Evolutionary conservation across 2,888 invertebrate genomes (phyloP), one percentile per base, ranked within the genome.

Genomic region (Smittia aterrima): DNA sequence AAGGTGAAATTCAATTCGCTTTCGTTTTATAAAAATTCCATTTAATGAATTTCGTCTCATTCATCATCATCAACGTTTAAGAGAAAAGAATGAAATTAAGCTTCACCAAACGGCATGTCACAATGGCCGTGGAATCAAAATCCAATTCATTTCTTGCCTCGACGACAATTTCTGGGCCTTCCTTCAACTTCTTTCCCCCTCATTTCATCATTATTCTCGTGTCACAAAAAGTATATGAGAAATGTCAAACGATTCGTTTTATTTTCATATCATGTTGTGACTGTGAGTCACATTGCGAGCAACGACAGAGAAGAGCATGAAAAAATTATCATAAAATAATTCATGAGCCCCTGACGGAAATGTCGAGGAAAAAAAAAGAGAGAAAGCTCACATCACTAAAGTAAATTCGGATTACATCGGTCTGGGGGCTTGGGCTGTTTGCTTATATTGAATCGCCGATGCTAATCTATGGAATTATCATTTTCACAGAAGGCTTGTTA

Each of bases 321-420:
- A 40, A 38, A 66, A 68, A 68, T 47, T 68, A 68, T 68, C 24
- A 47, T 47, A 68, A 53, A 68, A 71, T 71, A 71, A 71, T 71
- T 71, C 71, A 71, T 71, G 71, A 71, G 27, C 47, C 24, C 24
- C 47, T 24, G 47, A 24, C 32, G 32, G 47, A n/a, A 47, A 11
- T 47, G 47, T 47, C 11, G 16, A n/a, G 47, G 47, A 47, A n/a
- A 11, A 47, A 13, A 47, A 47, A 47, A 68, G 25, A 40, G 38
- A 68, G 24, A 68, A 47, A 68, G 38, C 24, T 41, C 22, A 47
- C 53, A 68, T 47, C 41, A n/a, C 47, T n/a, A 32, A 27, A n/a
- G 13, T 16, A 71, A 16, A 54, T 24, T 71, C 71, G 58, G 71
- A 71, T 71, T 71, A 71, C 24, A 53, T 16, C 47, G 47, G 13